Conservation (phyloP, 2,888 invertebrate species). For the Standfussiana lucernea region DNA sequence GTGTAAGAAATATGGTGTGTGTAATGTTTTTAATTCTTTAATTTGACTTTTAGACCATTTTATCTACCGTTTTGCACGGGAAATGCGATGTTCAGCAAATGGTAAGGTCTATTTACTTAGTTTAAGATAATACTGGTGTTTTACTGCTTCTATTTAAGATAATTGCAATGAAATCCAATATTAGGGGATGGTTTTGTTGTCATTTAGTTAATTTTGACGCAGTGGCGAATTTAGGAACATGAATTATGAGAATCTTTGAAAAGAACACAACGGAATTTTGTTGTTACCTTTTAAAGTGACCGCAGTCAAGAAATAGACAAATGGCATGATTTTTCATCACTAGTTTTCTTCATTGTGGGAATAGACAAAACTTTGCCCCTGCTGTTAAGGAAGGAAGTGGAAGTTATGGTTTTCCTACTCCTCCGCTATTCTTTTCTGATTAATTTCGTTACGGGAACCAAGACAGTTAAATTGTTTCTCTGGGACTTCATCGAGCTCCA, state of each 20-base stretch:
- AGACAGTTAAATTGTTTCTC: too few species aligned
- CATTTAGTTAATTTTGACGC: background rate
- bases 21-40: constrained; percentile 14
- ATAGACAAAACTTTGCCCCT: background rate
- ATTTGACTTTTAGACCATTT: background rate
- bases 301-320: background rate
- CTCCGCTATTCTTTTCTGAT: too few species aligned
- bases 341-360: background rate
- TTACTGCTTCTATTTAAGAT: background rate
- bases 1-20: constrained; percentile 29
- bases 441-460: too few species aligned
- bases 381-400: too few species aligned
- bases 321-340: background rate
- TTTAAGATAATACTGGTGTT: background rate
- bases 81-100: background rate
- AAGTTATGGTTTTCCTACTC: too few species aligned
- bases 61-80: background rate
- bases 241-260: background rate
- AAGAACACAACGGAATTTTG: background rate
- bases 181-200: background rate
- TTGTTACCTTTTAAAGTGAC: background rate
- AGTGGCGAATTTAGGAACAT: background rate
- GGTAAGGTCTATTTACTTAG: background rate
- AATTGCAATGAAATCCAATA: background rate
- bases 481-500: too few species aligned